A percentile compares a stretch with the other conserved stretches of the same genome.
These are phyloP conservation scores for Mamestra configurata DNA, from an alignment of 1,140 invertebrate species.

Conservation along the genomic window DNA sequence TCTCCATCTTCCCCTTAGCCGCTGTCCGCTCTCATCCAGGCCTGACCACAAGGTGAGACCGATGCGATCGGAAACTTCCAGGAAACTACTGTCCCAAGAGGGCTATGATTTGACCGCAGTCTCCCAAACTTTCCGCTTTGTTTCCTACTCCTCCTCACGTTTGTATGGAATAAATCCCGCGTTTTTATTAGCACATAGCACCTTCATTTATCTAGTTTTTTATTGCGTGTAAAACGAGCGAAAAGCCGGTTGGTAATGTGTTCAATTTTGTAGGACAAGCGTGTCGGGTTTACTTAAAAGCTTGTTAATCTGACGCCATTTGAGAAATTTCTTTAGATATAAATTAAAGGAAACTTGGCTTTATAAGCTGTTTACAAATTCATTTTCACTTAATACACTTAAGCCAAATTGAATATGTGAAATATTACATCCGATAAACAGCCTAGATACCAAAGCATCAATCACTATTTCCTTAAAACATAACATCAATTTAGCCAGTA, in stretches of 20 bases:
- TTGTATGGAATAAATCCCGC: slow-evolving; percentile 58
- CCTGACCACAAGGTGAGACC: slow-evolving; percentile 47
- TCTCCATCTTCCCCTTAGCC: neutral
- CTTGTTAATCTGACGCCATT: neutral
- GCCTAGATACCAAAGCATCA: slow-evolving; percentile 25
- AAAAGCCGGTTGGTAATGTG: neutral
- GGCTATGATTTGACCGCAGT: slow-evolving; percentile 77
- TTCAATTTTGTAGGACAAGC: neutral
- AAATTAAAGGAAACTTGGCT: neutral
- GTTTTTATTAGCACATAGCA: slow-evolving; percentile 58
- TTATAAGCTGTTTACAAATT: neutral
- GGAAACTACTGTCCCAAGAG: slow-evolving; percentile 68
- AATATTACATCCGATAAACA: slow-evolving; percentile 22
- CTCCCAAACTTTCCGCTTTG: slow-evolving; percentile 69
- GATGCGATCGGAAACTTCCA: slow-evolving; percentile 60
- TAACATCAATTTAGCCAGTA: slow-evolving; percentile 23
- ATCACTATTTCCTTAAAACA: slow-evolving; percentile 28
- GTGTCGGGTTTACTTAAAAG: neutral
- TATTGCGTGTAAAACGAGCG: slow-evolving; percentile 52
- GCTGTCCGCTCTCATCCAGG: neutral
- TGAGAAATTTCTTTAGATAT: neutral
- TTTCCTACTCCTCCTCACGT: slow-evolving; percentile 59
- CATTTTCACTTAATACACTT: slow-evolving; percentile 9
- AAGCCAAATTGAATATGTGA: neutral
- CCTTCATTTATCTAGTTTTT: slow-evolving; percentile 55